Conservation (phyloP, 2,888 invertebrate species). For the Brachypalpus laphriformis region DNA sequence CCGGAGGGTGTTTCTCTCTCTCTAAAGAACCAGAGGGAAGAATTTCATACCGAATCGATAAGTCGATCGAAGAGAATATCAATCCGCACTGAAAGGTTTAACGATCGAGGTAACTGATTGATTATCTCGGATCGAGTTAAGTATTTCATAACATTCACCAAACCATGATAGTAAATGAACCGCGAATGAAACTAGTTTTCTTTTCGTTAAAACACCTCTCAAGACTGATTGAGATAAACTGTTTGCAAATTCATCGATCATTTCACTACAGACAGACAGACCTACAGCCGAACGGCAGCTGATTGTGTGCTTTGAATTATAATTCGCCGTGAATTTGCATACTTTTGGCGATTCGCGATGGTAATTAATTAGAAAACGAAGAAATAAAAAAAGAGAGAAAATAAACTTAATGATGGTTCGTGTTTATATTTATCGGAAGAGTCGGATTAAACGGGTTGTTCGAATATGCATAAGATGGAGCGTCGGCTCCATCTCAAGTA, state of each 20-base stretch:
- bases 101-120: constrained; percentile 1
- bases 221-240: neutral
- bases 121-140: neutral
- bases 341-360: constrained; percentile 21
- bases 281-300: neutral
- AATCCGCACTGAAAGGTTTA: neutral
- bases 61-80: constrained; percentile 22
- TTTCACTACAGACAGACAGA: neutral
- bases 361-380: constrained; percentile 11
- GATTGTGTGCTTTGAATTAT: constrained; percentile 30
- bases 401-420: neutral
- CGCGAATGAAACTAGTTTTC: neutral
- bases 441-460: constrained; percentile 4
- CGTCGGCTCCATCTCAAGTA: neutral
- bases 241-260: constrained; percentile 12
- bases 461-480: neutral
- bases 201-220: neutral
- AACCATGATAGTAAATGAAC: neutral
- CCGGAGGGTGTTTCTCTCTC: neutral
- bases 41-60: neutral
- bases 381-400: neutral
- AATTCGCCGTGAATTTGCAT: constrained; percentile 32
- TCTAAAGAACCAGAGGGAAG: neutral
- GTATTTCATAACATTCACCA: neutral
- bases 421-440: neutral